Percentiles rank a stretch among this genome's conserved stretches.
Conservation (phyloP, 1,140 invertebrate genomes). For the Eulimnadia texana region DNA sequence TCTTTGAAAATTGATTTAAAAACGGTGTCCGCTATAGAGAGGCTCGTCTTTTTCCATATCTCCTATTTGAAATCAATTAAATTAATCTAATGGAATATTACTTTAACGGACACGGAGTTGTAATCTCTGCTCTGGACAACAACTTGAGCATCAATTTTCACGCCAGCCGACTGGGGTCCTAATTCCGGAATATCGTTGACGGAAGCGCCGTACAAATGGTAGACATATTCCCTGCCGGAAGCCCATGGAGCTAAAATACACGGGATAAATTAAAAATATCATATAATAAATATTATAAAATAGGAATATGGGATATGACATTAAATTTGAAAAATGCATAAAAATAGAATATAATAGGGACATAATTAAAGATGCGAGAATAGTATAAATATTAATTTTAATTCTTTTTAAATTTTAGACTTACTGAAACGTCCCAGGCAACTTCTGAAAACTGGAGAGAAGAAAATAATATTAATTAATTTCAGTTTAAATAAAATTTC, state of each 20-base stretch:
- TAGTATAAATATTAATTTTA: no score
- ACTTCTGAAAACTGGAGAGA: background rate
- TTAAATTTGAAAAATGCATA: background rate
- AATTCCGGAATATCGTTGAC: conserved; percentile 11
- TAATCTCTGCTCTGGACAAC: conserved; percentile 7
- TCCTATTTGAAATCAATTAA: no score
- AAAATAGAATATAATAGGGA: background rate
- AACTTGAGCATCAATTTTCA: conserved; percentile 10
- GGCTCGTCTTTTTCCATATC: no score
- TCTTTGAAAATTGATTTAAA: no score
- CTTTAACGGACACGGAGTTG: conserved; percentile 9
- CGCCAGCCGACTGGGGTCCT: conserved; percentile 10
- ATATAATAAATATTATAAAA: background rate
- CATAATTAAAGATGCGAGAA: no score
- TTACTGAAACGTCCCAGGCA: background rate
- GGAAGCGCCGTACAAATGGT: conserved; percentile 10
- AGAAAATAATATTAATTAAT: background rate
- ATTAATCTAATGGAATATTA: conserved; percentile 13
- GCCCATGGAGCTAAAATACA: conserved; percentile 9
- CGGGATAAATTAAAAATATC: background rate
- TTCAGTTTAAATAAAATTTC: background rate
- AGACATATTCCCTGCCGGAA: conserved; percentile 15
- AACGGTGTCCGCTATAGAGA: no score
- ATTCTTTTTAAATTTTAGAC: no score
- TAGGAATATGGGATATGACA: background rate